A percentile compares a stretch with the other conserved stretches of the same genome.
phyloP scores from a whole-genome alignment of 1,140 invertebrate genomes.

The Neuroterus valhalla region DNA sequence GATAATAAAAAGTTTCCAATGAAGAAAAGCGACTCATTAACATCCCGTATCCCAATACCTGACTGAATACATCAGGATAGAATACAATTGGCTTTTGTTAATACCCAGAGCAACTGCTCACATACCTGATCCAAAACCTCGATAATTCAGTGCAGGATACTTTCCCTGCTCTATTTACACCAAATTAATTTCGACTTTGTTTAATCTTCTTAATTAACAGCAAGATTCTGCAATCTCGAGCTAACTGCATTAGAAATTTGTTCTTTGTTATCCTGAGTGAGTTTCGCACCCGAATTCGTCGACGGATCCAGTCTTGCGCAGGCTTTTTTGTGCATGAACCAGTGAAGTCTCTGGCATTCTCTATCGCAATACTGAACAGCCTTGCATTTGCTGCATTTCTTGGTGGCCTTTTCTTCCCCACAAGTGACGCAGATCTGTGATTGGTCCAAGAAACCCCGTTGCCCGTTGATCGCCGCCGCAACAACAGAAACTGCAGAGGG shows the following conservation, averaged over 20 bases:
- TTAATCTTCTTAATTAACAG: slow-evolving; percentile 61
- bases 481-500: slow-evolving; percentile 84
- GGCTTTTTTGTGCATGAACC: slow-evolving; percentile 96
- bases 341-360: slow-evolving; percentile 95
- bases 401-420: slow-evolving; percentile 89
- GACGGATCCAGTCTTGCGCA: slow-evolving; percentile 78
- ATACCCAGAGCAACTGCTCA: neutral
- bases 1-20: too few species aligned
- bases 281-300: slow-evolving; percentile 46
- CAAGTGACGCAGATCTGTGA: slow-evolving; percentile 89
- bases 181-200: neutral
- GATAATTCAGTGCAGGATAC: slow-evolving; percentile 21
- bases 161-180: neutral
- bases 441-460: slow-evolving; percentile 83
- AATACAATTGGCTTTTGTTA: too few species aligned
- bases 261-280: slow-evolving; percentile 63
- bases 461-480: slow-evolving; percentile 91
- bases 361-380: slow-evolving; percentile 94
- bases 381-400: slow-evolving; percentile 97
- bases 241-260: slow-evolving; percentile 62
- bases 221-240: slow-evolving; percentile 64
- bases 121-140: slow-evolving; percentile 37
- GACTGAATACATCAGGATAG: too few species aligned
- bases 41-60: too few species aligned
- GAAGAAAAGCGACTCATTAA: too few species aligned